Base-by-base conservation (phyloP, 2,113 vertebrate species). In the Phaetusa simplex region DNA sequence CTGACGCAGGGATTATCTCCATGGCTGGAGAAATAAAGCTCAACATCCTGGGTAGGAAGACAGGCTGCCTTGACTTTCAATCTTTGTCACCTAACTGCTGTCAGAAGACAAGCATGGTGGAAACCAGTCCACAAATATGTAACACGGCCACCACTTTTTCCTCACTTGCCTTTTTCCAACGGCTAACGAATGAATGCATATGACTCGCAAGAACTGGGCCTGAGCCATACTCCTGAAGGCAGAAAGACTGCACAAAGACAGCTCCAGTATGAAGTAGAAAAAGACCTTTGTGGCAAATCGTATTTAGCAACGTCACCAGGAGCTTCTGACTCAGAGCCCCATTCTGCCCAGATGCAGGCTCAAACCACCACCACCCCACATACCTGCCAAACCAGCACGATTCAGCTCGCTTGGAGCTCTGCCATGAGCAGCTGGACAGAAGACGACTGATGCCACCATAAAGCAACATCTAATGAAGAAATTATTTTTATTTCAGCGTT, bases 311-410 rank as follows among this genome's bases (percentile, higher is more conserved):
- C 2, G 3, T 72, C 93, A 93, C 43, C 52, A 56, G 81, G 23
- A 93, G 66, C 78, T 65, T 86, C 86, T 95, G 96, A 96, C 83
- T 95, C 90, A 94, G 66, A 93, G 59, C 47, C 52, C 36, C 56
- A 27, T 45, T 84, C 69, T 91, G 77, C 89, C 72, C 70, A 78
- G 86, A 84, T 74, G 82, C 9, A 0, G 5, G 1, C 47, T 79
- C 81, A 86, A 88, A 27, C 62, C 69, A 77, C 70, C 50, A 23
- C 55, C 52, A 2, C 53, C 15, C 36, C 74, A 58, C 32, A 2
- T 73, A 94, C 94, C 93, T 92, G 91, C 88, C 83, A 92, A 92
- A 91, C 89, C 90, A 91, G 91, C 86, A 74, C 11, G 8, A 58
- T 66, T 74, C 96, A 94, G 81, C 81, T 83, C 69, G 13, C 47